phyloP scores from a whole-genome alignment of 2,797 vertebrate genomes.

The Heteromormyrus szaboi region DNA sequence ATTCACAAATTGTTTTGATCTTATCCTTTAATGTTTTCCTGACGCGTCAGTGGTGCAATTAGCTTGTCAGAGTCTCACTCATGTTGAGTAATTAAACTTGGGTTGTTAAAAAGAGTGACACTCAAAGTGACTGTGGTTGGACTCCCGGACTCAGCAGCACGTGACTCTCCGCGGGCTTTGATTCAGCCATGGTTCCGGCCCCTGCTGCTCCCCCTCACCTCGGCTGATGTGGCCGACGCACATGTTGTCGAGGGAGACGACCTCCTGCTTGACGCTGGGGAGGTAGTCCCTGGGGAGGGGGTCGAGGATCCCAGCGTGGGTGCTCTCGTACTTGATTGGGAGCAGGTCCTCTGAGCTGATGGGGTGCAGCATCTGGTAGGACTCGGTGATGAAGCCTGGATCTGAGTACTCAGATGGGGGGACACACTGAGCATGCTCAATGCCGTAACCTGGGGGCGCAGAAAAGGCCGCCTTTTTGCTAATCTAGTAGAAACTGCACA shows the following conservation, averaged over 20 bases:
- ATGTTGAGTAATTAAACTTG: neutral
- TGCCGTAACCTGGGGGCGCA: conserved; percentile 77
- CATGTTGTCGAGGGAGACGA: conserved; percentile 95
- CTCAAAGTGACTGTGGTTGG: neutral
- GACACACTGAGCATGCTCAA: conserved; percentile 95
- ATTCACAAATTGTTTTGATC: neutral
- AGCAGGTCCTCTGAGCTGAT: conserved; percentile 97
- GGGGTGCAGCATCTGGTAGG: conserved; percentile 96
- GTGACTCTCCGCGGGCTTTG: too few relatives aligned
- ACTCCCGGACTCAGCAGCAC: neutral
- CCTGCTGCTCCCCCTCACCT: conserved; percentile 63
- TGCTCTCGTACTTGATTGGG: conserved; percentile 92
- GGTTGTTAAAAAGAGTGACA: neutral
- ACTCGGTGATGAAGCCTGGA: conserved; percentile 98
- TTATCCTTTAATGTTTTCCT: neutral
- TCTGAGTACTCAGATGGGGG: conserved; percentile 97
- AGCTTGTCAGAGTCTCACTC: neutral
- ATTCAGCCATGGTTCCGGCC: too few relatives aligned
- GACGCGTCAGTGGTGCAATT: neutral
- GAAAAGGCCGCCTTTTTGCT: neutral
- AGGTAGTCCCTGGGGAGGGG: conserved; percentile 87
- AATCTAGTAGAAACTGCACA: neutral
- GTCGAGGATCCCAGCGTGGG: conserved; percentile 78
- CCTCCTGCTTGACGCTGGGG: conserved; percentile 86
- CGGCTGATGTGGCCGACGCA: conserved; percentile 91